Conservation (phyloP, 2,888 invertebrate genomes). For the Amphipyra tragopoginis region DNA sequence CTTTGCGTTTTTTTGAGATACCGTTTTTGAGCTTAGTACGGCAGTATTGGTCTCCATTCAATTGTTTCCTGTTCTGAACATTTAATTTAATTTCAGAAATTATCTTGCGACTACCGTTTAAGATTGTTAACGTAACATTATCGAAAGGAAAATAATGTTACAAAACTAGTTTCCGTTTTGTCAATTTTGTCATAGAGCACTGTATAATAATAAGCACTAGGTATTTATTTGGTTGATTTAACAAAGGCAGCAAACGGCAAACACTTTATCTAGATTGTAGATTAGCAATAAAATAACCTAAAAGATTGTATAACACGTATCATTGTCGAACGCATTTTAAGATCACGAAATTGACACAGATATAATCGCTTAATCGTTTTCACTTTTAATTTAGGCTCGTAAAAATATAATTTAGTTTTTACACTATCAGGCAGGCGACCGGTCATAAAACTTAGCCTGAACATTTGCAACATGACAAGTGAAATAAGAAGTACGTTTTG, state of each 20-base stretch:
- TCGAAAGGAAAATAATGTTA: constrained; percentile 22
- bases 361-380: constrained; percentile 35
- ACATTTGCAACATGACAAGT: too few species aligned
- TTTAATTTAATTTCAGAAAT: neutral
- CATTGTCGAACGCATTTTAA: constrained; percentile 33
- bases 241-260: constrained; percentile 12
- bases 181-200: constrained; percentile 9
- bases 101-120: neutral
- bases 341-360: constrained; percentile 47
- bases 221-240: constrained; percentile 24
- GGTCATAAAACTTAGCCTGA: too few species aligned
- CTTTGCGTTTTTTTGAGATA: too few species aligned
- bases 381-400: constrained; percentile 32
- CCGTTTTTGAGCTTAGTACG: too few species aligned
- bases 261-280: constrained; percentile 12
- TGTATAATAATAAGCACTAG: neutral
- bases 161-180: constrained; percentile 10
- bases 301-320: constrained; percentile 36
- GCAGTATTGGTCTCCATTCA: too few species aligned
- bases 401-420: too few species aligned
- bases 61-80: neutral
- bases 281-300: constrained; percentile 25
- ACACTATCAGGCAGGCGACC: too few species aligned
- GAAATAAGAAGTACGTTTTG: too few species aligned
- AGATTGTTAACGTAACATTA: constrained; percentile 16